Base-by-base conservation (phyloP, 2,888 invertebrate genomes). In the Lysandra coridon region DNA sequence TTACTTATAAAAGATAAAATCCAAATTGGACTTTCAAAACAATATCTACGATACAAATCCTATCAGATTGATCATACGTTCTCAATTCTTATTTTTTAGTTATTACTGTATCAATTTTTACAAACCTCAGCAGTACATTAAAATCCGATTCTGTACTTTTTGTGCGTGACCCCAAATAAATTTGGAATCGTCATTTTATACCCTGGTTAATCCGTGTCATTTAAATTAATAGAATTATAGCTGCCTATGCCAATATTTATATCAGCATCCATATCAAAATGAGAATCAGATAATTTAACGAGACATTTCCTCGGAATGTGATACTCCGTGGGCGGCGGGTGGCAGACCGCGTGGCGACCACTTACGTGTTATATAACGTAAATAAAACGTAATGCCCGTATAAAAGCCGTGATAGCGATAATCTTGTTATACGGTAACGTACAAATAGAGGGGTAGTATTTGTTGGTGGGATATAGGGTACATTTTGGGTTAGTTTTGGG, bases 271-370 rank as follows among this genome's bases (percentile, higher is more conserved):
- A 57, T 57, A 57, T 17, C 17, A 57, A 57, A 57, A 57, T 57
- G 57, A 57, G 17, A 57, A 17, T 57, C 57, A 17, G 1, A 57
- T 57, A 57, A 57, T 57, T 17, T 57, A 57, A 57, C 57, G 57
- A 57, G 57, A 17, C 57, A 57, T 17, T 57, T 57, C 17, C 57
- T 4, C 57, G 4, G 4, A 57, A 57, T 57, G 14, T 57, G 57
- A 57, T 57, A 57, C 14, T 57, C 57, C 17, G 57, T 57, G 57
- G 57, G 57, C 57, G 17, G 57, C 57, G 53, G 12, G 17, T 4
- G 57, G 57, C 57, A 57, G 57, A 57, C 57, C 57, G 57, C 57
- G 57, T 57, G 57, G 57, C 57, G 57, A 57, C 57, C 57, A 57
- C 57, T 57, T 57, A 57, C 4, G 57, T 57, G 17, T 57, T 57